Percentiles rank a stretch among this genome's conserved stretches.
phyloP scores from a whole-genome alignment of 2,888 invertebrate species.

The Monopis laevigella region DNA sequence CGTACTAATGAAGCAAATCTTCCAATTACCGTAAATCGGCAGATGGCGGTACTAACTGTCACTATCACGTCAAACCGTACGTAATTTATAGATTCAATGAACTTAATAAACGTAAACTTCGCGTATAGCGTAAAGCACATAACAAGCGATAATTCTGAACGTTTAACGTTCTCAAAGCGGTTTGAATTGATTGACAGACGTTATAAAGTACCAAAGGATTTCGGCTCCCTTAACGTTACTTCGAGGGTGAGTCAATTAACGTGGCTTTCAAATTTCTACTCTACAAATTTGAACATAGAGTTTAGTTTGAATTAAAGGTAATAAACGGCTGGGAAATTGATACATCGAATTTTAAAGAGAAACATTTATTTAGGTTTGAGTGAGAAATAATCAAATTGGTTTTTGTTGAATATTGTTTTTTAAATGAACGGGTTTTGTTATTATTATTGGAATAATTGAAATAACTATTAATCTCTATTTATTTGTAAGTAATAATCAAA shows the following conservation, averaged over 20 bases:
- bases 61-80: no score
- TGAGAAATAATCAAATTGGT: background rate
- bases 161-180: conserved; percentile 10
- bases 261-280: background rate
- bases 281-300: background rate
- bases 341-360: conserved; percentile 11
- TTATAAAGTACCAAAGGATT: conserved; percentile 5
- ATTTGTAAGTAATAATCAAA: no score
- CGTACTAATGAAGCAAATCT: no score
- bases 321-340: background rate
- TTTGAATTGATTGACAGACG: conserved; percentile 13
- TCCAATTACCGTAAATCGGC: no score
- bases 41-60: no score
- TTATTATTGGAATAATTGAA: no score
- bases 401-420: no score
- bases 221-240: conserved; percentile 7
- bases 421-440: no score
- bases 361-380: conserved; percentile 8
- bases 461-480: no score
- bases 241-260: no score
- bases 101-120: conserved; percentile 1
- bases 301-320: background rate
- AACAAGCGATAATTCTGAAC: conserved; percentile 13
- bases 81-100: no score
- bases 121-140: no score